Evolutionary conservation across 2,113 vertebrate genomes (phyloP).

Genomic region (Maccullochella peelii): DNA sequence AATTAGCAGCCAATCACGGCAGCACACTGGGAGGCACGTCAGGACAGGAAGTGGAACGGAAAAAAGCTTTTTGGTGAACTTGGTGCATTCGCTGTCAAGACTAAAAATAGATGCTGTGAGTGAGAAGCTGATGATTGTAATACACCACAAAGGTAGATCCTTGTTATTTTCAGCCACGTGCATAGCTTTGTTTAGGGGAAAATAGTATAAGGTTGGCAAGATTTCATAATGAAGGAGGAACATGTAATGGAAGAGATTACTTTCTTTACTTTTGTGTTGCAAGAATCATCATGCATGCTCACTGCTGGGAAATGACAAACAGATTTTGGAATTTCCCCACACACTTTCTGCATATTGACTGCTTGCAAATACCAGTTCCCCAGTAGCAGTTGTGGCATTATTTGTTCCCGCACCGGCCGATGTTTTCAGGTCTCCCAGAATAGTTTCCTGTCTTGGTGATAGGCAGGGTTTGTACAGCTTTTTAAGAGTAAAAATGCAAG

Average conservation of each 20-base stretch:
- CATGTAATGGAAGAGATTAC: neutral
- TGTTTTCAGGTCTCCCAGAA: neutral
- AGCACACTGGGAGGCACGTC: constrained; percentile 34
- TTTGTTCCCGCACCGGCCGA: neutral
- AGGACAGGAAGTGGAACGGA: constrained; percentile 63
- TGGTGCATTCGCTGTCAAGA: neutral
- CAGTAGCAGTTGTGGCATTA: neutral
- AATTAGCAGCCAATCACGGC: constrained; percentile 67
- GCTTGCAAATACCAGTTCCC: neutral
- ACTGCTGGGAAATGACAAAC: constrained; percentile 53
- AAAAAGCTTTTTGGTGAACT: neutral
- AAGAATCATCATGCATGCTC: neutral
- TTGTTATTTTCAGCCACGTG: neutral
- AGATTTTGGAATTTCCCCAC: constrained; percentile 49
- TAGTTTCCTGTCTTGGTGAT: neutral
- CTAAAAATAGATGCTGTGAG: constrained; percentile 10
- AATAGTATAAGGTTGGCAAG: neutral
- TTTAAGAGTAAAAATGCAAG: no score
- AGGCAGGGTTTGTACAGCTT: no score
- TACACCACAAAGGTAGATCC: neutral
- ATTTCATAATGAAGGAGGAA: constrained; percentile 6
- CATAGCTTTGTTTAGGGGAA: neutral
- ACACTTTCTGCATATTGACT: neutral
- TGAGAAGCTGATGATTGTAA: neutral
- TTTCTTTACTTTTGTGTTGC: constrained; percentile 28